phyloP scores from a whole-genome alignment of 2,888 invertebrate genomes.

The Mesopsocus fuscifrons region DNA sequence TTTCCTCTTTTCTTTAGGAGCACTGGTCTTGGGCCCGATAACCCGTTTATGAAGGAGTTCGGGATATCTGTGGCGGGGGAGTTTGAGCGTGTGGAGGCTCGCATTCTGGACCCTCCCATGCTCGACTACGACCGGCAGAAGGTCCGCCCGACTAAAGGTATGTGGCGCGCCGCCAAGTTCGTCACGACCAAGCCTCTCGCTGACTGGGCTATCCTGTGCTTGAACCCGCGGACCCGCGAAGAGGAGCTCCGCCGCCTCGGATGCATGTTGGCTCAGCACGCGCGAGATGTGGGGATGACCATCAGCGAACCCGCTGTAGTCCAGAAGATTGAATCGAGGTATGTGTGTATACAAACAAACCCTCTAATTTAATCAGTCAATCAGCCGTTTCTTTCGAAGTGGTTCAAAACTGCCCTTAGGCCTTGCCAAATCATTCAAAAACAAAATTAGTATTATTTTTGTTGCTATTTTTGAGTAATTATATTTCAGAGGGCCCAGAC shows the following conservation, averaged over 20 bases:
- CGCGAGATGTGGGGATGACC: conserved; percentile 19
- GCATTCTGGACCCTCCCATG: conserved; percentile 56
- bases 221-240: conserved; percentile 20
- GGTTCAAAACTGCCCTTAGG: too few relatives aligned
- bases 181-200: conserved; percentile 16
- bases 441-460: too few relatives aligned
- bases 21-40: too few relatives aligned
- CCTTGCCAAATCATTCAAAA: too few relatives aligned
- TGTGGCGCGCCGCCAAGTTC: conserved; percentile 25
- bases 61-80: conserved; percentile 52
- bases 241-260: conserved; percentile 19
- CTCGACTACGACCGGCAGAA: conserved; percentile 39
- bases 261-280: conserved; percentile 17
- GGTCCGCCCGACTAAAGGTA: conserved; percentile 24
- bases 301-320: conserved; percentile 19
- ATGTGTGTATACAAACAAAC: too few relatives aligned
- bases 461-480: too few relatives aligned
- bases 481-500: too few relatives aligned
- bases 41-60: conserved; percentile 53
- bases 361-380: too few relatives aligned
- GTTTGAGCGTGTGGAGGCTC: conserved; percentile 59
- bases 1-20: too few relatives aligned
- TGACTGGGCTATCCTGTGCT: conserved; percentile 30
- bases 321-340: conserved; percentile 12
- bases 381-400: too few relatives aligned